Evolutionary conservation across 2,888 invertebrate genomes (phyloP).

Genomic region (Erebia epiphron): DNA sequence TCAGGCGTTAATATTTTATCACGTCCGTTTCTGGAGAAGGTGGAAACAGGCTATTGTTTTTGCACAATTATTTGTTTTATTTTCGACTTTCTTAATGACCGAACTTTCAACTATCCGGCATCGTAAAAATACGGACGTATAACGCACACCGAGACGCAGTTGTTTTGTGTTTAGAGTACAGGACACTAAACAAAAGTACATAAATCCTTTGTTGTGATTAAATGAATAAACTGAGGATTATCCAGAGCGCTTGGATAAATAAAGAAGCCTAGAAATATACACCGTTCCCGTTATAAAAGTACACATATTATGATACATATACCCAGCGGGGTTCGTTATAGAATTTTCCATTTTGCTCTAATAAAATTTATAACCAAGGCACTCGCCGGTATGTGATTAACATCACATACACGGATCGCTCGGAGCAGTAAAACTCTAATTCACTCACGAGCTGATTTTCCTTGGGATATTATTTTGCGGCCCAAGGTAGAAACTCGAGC

Average conservation of each 20-base stretch:
- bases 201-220: background rate
- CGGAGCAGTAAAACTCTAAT: conserved; percentile 24
- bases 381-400: conserved; percentile 21
- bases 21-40: too few species aligned
- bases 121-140: too few species aligned
- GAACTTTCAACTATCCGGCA: too few species aligned
- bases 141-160: too few species aligned
- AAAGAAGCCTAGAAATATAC: background rate
- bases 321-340: conserved; percentile 5
- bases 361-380: conserved; percentile 21
- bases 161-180: too few species aligned
- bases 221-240: background rate
- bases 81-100: too few species aligned
- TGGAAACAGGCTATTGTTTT: too few species aligned
- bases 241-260: background rate
- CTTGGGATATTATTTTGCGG: conserved; percentile 17
- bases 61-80: too few species aligned
- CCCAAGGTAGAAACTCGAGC: background rate
- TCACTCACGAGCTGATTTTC: conserved; percentile 22
- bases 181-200: background rate
- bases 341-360: conserved; percentile 24
- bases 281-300: too few species aligned
- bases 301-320: background rate
- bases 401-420: conserved; percentile 24
- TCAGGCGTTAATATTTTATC: too few species aligned